Conservation (phyloP, 2,797 vertebrate species). For the Chromobotia macracanthus region DNA sequence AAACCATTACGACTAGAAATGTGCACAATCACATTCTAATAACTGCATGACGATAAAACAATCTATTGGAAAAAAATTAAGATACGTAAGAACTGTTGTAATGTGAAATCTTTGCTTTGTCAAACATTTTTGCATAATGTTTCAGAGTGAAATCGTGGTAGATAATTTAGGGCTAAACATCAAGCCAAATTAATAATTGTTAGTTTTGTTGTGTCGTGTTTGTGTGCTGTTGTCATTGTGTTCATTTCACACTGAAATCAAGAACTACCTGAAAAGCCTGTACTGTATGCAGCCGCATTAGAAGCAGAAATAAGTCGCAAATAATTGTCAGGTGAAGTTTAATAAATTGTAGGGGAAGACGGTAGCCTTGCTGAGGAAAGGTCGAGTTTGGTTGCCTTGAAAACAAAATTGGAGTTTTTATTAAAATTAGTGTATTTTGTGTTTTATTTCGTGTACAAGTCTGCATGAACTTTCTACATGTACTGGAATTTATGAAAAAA, state of each 20-base stretch:
- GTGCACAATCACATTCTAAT: slow-evolving; percentile 63
- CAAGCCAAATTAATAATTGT: slow-evolving; percentile 54
- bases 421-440: not conserved
- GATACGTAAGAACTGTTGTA: slow-evolving; percentile 66
- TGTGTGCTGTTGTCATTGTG: slow-evolving; percentile 69
- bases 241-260: slow-evolving; percentile 66
- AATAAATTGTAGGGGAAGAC: slow-evolving; percentile 37
- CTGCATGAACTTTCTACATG: slow-evolving; percentile 74
- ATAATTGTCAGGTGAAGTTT: slow-evolving; percentile 42
- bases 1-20: slow-evolving; percentile 30
- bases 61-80: slow-evolving; percentile 52
- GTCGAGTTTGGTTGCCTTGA: slow-evolving; percentile 39
- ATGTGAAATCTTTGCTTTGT: slow-evolving; percentile 73
- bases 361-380: slow-evolving; percentile 45
- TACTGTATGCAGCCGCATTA: slow-evolving; percentile 10
- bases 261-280: slow-evolving; percentile 51
- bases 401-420: slow-evolving; percentile 5
- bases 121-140: slow-evolving; percentile 75
- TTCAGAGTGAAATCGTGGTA: slow-evolving; percentile 65
- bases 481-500: slow-evolving; percentile 63
- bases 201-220: slow-evolving; percentile 72
- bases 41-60: slow-evolving; percentile 76
- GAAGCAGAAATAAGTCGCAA: slow-evolving; percentile 52
- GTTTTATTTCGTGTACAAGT: slow-evolving; percentile 62
- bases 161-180: slow-evolving; percentile 69